A percentile compares a stretch with the other conserved stretches of the same genome.
These are phyloP conservation scores for Anthoptus insignis DNA, from an alignment of 2,888 invertebrate genomes.

Conservation along the genomic window DNA sequence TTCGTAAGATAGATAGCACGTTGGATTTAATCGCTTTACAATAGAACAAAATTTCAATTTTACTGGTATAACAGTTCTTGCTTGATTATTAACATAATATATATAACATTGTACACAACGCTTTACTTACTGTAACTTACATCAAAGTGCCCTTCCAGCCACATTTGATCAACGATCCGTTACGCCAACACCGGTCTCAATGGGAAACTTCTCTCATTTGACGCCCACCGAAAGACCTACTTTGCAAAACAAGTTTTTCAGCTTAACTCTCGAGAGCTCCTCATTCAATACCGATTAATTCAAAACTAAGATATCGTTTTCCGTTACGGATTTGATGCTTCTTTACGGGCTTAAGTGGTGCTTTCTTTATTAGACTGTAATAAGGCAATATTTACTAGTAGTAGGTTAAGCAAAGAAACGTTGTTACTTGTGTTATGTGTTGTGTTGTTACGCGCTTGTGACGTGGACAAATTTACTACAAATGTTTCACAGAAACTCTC, in stretches of 20 bases:
- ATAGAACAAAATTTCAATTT: too few species aligned
- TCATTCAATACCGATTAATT: constrained; percentile 54
- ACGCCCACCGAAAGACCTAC: constrained; percentile 55
- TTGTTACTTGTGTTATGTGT: background rate
- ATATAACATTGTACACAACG: too few species aligned
- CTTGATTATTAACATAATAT: too few species aligned
- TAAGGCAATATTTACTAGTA: too few species aligned
- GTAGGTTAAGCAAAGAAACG: too few species aligned
- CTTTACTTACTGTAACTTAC: background rate
- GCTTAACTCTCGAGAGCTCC: constrained; percentile 52
- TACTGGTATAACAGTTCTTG: background rate
- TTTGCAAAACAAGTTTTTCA: constrained; percentile 61
- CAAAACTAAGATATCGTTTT: constrained; percentile 51
- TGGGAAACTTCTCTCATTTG: constrained; percentile 61
- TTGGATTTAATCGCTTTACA: too few species aligned
- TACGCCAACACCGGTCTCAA: constrained; percentile 48
- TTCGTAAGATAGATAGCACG: too few species aligned
- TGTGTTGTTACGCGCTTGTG: too few species aligned
- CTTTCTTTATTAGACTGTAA: background rate
- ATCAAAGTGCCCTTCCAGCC: constrained; percentile 25
- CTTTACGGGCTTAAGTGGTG: background rate
- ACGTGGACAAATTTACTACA: too few species aligned
- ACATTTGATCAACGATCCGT: constrained; percentile 39
- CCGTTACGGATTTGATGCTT: constrained; percentile 5
- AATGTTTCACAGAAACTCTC: too few species aligned